phyloP scores from a whole-genome alignment of 2,113 vertebrate species.

The Lepidothrix coronata region DNA sequence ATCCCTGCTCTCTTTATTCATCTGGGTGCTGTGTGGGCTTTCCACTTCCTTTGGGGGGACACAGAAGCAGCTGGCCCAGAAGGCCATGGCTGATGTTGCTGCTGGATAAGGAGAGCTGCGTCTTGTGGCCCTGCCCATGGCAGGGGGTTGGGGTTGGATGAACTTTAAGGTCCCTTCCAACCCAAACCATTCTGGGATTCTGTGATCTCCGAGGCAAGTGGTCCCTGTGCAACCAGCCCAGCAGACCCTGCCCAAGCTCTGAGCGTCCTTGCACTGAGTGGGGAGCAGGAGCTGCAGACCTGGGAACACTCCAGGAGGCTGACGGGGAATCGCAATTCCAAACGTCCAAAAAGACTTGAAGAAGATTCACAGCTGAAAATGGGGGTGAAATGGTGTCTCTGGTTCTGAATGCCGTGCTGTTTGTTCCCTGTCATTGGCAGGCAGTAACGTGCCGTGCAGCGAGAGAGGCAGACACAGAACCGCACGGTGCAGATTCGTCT shows the following conservation, averaged over 20 bases:
- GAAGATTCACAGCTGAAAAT: constrained; percentile 1
- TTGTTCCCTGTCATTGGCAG: constrained; percentile 16
- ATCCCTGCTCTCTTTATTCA: neutral
- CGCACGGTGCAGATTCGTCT: neutral
- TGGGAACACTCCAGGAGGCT: neutral
- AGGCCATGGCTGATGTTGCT: neutral
- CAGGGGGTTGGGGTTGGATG: neutral
- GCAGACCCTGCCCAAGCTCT: neutral
- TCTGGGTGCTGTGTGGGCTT: neutral
- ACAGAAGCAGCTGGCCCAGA: neutral
- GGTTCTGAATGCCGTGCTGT: neutral
- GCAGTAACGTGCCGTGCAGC: constrained; percentile 1
- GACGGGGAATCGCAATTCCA: neutral
- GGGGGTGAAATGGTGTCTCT: neutral
- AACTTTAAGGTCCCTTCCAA: neutral
- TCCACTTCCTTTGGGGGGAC: neutral
- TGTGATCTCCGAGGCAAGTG: neutral
- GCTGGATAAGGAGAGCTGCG: neutral
- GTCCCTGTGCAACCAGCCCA: neutral
- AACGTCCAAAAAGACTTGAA: neutral
- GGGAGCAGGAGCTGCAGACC: neutral
- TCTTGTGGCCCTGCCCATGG: neutral
- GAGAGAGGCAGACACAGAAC: constrained; percentile 9
- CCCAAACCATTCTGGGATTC: neutral
- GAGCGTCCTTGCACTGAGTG: neutral